Evolutionary conservation across 2,888 invertebrate species (phyloP).

Genomic region (Hypolimnas misippus): DNA sequence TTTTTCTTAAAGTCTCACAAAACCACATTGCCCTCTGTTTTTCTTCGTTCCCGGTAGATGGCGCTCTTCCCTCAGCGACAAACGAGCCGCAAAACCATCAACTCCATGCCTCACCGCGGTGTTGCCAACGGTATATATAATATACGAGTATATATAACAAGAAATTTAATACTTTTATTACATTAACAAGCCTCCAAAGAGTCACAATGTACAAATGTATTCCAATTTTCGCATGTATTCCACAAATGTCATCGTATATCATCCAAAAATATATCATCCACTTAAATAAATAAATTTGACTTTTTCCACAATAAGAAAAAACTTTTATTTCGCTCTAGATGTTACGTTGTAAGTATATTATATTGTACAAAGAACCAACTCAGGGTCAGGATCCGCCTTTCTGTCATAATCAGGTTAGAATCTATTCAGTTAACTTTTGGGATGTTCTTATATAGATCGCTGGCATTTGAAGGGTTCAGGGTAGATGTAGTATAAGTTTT

Average conservation of each 20-base stretch:
- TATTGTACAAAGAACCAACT: not conserved
- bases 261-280: not conserved
- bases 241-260: not conserved
- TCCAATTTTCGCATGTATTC: not conserved
- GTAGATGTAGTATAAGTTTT: not conserved
- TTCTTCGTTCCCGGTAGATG: too few relatives aligned
- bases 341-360: not conserved
- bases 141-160: too few relatives aligned
- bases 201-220: too few relatives aligned
- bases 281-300: not conserved
- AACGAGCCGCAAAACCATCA: too few relatives aligned
- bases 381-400: conserved; percentile 21
- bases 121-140: too few relatives aligned
- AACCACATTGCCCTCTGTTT: too few relatives aligned
- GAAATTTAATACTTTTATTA: too few relatives aligned
- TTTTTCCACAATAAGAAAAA: not conserved
- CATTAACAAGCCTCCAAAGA: too few relatives aligned
- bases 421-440: conserved; percentile 31
- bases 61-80: too few relatives aligned
- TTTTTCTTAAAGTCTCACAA: too few relatives aligned
- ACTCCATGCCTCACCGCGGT: too few relatives aligned
- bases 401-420: conserved; percentile 39
- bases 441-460: conserved; percentile 22
- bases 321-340: not conserved
- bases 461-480: not conserved